Evolutionary conservation across 2,888 invertebrate genomes (phyloP).

Genomic region (Lasioglossum oenotherae): DNA sequence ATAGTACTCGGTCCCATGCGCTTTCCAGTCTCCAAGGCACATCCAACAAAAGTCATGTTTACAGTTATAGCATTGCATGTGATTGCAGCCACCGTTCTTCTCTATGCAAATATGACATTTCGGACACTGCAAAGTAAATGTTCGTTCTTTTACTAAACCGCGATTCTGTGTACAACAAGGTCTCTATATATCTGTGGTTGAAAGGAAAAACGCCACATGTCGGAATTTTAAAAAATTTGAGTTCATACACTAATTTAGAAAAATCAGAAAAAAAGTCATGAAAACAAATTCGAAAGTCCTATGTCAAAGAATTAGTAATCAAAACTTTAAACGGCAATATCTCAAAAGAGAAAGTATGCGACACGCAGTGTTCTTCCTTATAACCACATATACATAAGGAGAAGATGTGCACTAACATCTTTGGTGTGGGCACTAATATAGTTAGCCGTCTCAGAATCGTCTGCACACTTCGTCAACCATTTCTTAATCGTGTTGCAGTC

Average conservation of each 20-base stretch:
- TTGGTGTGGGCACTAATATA: constrained; percentile 99
- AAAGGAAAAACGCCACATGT: no score
- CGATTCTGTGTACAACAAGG: not conserved
- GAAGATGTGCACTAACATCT: constrained; percentile 86
- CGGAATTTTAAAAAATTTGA: no score
- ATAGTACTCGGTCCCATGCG: constrained; percentile 99
- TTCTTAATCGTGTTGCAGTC: constrained; percentile 97
- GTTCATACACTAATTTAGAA: no score
- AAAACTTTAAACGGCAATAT: no score
- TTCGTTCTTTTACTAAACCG: constrained; percentile 15
- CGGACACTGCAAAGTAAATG: constrained; percentile 89
- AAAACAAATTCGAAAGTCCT: no score
- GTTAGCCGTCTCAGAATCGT: constrained; percentile 99
- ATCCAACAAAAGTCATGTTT: constrained; percentile 99
- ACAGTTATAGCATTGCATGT: constrained; percentile 99
- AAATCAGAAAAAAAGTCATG: no score
- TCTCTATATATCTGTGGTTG: not conserved
- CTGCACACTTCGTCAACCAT: constrained; percentile 99
- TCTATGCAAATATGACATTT: constrained; percentile 99
- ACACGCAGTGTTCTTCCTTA: no score
- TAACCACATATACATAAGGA: no score
- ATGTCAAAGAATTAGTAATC: no score
- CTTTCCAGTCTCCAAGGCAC: constrained; percentile 99
- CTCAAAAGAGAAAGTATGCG: no score
- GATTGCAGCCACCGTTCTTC: constrained; percentile 99